Evolutionary conservation across 2,113 vertebrate species (phyloP), one percentile per base, ranked within the genome.

Genomic region (Spea multiplicata): DNA sequence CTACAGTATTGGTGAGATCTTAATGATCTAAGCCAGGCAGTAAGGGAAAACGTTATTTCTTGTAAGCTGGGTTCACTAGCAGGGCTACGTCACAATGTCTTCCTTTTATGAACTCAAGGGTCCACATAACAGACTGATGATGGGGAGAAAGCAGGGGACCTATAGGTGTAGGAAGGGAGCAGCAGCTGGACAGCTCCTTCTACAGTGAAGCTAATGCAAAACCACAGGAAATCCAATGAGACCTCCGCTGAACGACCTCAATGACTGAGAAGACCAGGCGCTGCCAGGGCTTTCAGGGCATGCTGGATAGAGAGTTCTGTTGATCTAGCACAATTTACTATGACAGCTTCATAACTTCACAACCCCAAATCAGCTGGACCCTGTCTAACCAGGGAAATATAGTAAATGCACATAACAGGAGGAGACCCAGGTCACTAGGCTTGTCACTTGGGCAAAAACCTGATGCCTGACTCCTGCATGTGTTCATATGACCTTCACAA

Each of bases 81-180:
- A 30, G 30, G 30, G 30, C 30, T 30, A 30, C 30, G 2, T 30
- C 30, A 30, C 30, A 30, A 30, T 2, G 1, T 2, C 30, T 30
- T 30, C 30, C 30, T 30, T 30, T 30, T 30, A 30, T 30, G 30
- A 30, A 30, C 30, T 30, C 30, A 30, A 30, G 30, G 30, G 30
- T 30, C 30, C 30, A 30, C 30, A 30, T 30, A 30, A 30, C 30
- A 30, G 30, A 30, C 30, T 30, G 30, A 30, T 79, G 84, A 82
- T 82, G 76, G 76, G 81, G 66, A 75, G 81, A 78, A 82, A 73
- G 69, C 75, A 53, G 6, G 50, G 3, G 50, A 66, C 64, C 5
- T 66, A 30, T 13, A 62, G 8, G 13, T 62, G 5, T 16, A 44
- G 64, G 30, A 44, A 44, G 8, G 3, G 46, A 46, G 44, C 74